Percentiles rank a stretch among this genome's conserved stretches.
These are phyloP conservation scores for Brachionus paranguensis DNA, from an alignment of 1,140 invertebrate species.

Conservation along the genomic window DNA sequence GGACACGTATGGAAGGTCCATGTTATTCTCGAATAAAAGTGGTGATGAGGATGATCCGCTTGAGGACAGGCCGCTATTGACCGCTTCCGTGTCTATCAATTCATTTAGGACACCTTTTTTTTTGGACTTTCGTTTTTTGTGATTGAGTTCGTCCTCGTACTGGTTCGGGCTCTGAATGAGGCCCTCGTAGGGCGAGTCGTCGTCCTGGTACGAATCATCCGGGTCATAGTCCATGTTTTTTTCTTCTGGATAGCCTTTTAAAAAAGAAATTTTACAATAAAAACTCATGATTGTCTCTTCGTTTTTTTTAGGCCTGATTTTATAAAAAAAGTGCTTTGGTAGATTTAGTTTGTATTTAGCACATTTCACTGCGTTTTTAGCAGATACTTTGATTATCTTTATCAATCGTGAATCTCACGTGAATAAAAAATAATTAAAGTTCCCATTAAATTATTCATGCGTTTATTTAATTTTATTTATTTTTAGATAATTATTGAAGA, in stretches of 20 bases:
- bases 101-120: constrained; percentile 10
- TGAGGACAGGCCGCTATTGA: background rate
- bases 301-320: background rate
- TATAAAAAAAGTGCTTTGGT: background rate
- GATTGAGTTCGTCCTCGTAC: background rate
- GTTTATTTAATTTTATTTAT: background rate
- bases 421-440: background rate
- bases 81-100: background rate
- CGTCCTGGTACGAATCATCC: constrained; percentile 33
- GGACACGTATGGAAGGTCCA: constrained; percentile 17
- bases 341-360: background rate
- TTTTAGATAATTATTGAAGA: background rate
- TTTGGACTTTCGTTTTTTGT: background rate
- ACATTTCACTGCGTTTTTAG: background rate
- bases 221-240: constrained; percentile 39
- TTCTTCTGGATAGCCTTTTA: constrained; percentile 33
- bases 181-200: constrained; percentile 35
- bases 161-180: background rate
- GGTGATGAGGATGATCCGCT: constrained; percentile 27
- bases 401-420: background rate
- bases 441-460: background rate
- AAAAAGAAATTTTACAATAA: background rate
- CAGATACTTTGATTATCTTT: background rate
- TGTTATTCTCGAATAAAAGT: background rate
- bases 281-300: background rate